These are phyloP conservation scores for Cebuella pygmaea DNA, from an alignment of 2,797 vertebrate genomes.

Conservation along the genomic window DNA sequence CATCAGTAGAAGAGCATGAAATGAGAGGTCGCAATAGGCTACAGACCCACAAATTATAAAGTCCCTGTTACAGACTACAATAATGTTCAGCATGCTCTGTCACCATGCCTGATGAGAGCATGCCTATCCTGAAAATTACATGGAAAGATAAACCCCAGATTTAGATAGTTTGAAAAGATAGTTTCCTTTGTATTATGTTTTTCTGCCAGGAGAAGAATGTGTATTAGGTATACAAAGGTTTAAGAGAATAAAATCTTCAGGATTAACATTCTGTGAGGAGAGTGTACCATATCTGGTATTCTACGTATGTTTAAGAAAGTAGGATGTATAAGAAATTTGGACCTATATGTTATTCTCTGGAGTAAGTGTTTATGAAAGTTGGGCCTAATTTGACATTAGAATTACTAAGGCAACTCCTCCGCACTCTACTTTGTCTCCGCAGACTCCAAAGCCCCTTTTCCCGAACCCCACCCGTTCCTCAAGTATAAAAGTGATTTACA, in stretches of 20 bases:
- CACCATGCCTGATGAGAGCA: not conserved
- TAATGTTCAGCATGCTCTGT: not conserved
- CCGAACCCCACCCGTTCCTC: not conserved
- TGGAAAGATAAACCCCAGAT: not conserved
- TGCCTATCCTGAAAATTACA: not conserved
- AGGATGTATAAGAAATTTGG: not conserved
- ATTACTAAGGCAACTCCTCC: not conserved
- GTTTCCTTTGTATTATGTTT: not conserved
- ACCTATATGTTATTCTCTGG: not conserved
- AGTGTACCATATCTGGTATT: not conserved
- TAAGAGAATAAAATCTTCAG: not conserved
- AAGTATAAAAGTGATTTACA: not conserved
- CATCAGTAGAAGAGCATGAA: not conserved
- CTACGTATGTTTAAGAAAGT: not conserved
- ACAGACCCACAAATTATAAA: not conserved
- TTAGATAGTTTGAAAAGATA: not conserved
- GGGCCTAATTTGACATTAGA: not conserved
- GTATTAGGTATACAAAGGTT: not conserved
- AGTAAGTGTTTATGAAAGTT: not conserved
- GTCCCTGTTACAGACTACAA: not conserved
- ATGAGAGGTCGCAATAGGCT: not conserved
- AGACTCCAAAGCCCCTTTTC: not conserved
- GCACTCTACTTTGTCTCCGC: fast-evolving
- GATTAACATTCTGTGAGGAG: not conserved
- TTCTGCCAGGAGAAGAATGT: not conserved